A percentile compares a stretch with the other conserved stretches of the same genome.
These are phyloP conservation scores for Verasper variegatus DNA, from an alignment of 2,113 vertebrate genomes.

Conservation along the genomic window DNA sequence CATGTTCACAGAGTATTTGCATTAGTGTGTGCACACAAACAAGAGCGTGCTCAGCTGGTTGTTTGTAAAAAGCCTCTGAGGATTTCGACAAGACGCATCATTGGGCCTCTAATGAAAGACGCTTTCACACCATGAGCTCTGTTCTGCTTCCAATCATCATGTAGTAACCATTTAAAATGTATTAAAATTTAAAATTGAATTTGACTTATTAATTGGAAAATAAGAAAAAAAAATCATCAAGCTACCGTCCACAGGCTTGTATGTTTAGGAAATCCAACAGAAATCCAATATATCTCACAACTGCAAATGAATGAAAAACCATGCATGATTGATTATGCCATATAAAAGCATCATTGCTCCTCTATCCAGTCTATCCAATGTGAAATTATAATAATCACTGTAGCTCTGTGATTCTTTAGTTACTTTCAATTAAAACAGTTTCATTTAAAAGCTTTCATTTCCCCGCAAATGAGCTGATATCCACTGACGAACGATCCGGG, in stretches of 20 bases:
- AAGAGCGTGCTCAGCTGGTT: background rate
- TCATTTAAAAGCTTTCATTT: background rate
- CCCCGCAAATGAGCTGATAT: background rate
- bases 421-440: too few relatives aligned
- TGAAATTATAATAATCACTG: background rate
- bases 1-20: background rate
- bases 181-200: background rate
- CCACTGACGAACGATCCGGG: background rate
- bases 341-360: background rate
- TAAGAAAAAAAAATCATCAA: background rate
- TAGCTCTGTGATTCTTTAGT: background rate
- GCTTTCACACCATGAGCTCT: background rate
- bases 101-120: background rate
- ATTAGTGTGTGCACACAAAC: background rate
- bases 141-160: background rate
- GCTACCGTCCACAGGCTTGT: background rate
- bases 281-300: background rate
- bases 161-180: background rate
- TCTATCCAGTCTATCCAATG: background rate
- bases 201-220: background rate
- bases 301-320: background rate
- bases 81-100: background rate
- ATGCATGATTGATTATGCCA: background rate
- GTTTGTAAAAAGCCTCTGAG: conserved; percentile 12
- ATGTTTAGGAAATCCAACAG: background rate